Percentiles rank a stretch among this genome's conserved stretches.
Evolutionary conservation across 2,797 vertebrate species (phyloP).

Genomic region (Sebastes flavidus): DNA sequence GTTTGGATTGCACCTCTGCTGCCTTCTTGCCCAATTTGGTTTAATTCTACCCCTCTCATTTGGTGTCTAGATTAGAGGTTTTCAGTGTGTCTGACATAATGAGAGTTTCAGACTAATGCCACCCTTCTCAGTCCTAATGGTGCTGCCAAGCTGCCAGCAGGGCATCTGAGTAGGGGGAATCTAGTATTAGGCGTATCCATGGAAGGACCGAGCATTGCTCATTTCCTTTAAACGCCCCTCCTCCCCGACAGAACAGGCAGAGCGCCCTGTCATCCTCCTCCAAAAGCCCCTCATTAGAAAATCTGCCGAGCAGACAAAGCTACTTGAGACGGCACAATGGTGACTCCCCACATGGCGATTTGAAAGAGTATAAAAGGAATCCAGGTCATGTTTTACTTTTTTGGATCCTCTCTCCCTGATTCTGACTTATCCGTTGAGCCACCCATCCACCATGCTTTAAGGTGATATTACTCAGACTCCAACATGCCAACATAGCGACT

Average conservation of each 20-base stretch:
- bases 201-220: constrained; percentile 47
- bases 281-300: constrained; percentile 81
- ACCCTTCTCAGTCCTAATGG: constrained; percentile 66
- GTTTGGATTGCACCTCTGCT: constrained; percentile 36
- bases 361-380: constrained; percentile 56
- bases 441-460: constrained; percentile 11
- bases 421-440: constrained; percentile 18
- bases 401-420: constrained; percentile 10
- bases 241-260: constrained; percentile 51
- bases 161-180: constrained; percentile 57
- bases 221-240: constrained; percentile 67
- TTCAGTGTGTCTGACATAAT: constrained; percentile 75
- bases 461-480: background rate
- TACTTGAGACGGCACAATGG: constrained; percentile 72
- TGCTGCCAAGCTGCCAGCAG: constrained; percentile 72
- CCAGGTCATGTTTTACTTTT: constrained; percentile 66
- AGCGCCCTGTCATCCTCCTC: constrained; percentile 76
- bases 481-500: background rate
- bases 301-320: constrained; percentile 75
- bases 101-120: constrained; percentile 76
- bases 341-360: constrained; percentile 67
- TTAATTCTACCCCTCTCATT: constrained; percentile 63
- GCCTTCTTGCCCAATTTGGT: constrained; percentile 44
- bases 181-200: constrained; percentile 63
- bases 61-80: constrained; percentile 73